phyloP scores from a whole-genome alignment of 2,113 vertebrate species.

The Tachuris rubrigastra region DNA sequence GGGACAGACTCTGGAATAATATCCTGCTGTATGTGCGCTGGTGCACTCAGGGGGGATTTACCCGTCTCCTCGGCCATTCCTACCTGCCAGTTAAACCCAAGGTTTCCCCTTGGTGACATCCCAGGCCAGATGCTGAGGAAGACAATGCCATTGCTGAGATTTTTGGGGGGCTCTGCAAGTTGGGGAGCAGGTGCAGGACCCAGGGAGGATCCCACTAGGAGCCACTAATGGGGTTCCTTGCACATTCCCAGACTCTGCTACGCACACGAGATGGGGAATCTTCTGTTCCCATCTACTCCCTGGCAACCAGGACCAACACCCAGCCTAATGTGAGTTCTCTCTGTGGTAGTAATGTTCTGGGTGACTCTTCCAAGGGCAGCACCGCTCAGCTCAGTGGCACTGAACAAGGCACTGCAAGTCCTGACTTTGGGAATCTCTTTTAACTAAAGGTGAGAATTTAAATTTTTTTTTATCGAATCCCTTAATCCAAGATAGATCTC shows the following conservation, averaged over 20 bases:
- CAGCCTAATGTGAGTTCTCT: not conserved
- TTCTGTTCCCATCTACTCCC: not conserved
- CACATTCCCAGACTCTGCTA: not conserved
- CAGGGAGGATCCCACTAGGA: not conserved
- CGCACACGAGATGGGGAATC: not conserved
- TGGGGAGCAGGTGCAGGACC: not conserved
- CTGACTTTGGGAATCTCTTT: not conserved
- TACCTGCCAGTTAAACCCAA: not conserved
- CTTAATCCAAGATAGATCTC: not conserved
- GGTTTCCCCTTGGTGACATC: not conserved
- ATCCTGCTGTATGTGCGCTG: fast-evolving
- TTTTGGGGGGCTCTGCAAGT: not conserved
- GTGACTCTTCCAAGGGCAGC: not conserved
- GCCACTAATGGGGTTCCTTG: not conserved
- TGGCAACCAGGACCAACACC: not conserved
- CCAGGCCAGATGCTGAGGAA: not conserved
- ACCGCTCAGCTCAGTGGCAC: not conserved
- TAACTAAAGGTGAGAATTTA: not conserved
- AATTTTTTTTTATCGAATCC: not conserved
- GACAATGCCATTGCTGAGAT: not conserved
- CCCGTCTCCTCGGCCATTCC: not conserved
- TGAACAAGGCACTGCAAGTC: not conserved
- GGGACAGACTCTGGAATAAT: not conserved
- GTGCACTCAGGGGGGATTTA: not conserved
- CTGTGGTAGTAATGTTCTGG: not conserved